Percentiles rank a stretch among this genome's conserved stretches.
Conservation (phyloP, 2,797 vertebrate species). For the Girardinus metallicus region DNA sequence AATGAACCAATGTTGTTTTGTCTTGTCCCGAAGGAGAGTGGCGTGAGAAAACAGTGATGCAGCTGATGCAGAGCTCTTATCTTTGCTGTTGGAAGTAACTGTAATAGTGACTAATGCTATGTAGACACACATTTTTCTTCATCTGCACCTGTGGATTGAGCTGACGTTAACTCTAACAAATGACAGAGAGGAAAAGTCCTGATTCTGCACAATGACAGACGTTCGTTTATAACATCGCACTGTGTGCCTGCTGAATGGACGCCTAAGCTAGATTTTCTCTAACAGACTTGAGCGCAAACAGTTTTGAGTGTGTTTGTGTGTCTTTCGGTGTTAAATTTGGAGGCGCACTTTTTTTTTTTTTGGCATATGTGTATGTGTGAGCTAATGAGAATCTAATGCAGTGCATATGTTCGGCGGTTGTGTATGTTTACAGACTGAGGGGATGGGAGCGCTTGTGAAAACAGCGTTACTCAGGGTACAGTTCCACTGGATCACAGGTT, state of each 20-base stretch:
- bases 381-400: constrained; percentile 48
- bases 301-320: neutral
- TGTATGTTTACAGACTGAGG: constrained; percentile 63
- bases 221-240: neutral
- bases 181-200: neutral
- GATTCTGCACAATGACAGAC: neutral
- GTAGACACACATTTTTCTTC: neutral
- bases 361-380: neutral
- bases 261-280: constrained; percentile 26
- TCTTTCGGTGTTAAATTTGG: neutral
- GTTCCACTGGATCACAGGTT: constrained; percentile 67
- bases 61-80: constrained; percentile 13
- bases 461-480: constrained; percentile 66
- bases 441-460: constrained; percentile 71
- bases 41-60: constrained; percentile 18
- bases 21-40: constrained; percentile 26
- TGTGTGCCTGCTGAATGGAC: constrained; percentile 27
- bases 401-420: constrained; percentile 63
- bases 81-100: constrained; percentile 10
- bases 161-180: constrained; percentile 11
- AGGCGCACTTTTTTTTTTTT: too few species aligned
- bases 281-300: constrained; percentile 7
- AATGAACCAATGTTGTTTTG: constrained; percentile 42
- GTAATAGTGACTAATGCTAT: constrained; percentile 22
- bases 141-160: constrained; percentile 15